Base-by-base conservation (phyloP, 2,888 invertebrate genomes). In the Watsonalla binaria region DNA sequence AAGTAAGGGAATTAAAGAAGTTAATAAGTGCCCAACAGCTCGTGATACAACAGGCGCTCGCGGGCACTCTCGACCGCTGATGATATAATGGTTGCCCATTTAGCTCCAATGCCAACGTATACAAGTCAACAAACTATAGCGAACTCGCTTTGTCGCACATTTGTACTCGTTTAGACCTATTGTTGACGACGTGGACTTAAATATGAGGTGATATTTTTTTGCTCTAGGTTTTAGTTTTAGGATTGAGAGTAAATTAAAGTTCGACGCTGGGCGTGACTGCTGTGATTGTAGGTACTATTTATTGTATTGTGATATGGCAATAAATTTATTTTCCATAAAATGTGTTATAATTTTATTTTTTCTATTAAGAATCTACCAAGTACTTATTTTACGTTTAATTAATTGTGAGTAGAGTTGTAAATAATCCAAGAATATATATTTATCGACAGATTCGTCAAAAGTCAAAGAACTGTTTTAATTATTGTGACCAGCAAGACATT, bases 1-100 rank as follows among this genome's bases (percentile, higher is more conserved):
- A 95, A 84, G 92, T 95, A 54, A 92, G 92, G 70, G 95, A 94
- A 80, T 86, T 94, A 74, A 94, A 94, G 84, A 92, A 90, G 70
- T 65, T 91, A 68, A 86, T 91, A 74, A 89, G 80, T 63, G 89
- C 87, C 9, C 91, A 91, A 68, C 91, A 91, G 82, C 80, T 89
- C 55, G 88, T 91, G 61, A 82, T 91, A 61, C 91, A 90, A 75
- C 90, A 90, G 69, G 85, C 91, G 59, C 73, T 90, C 70, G 78
- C 86, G 66, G 80, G 82, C 71, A 77, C 86, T 76, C 78, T 85
- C 78, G 89, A 89, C 70, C 84, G 82, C 79, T 89, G 88, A 88
- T 86, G 79, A 86, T 81, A 86, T 89, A 89, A 86, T 88, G 77
- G 81, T 68, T 72, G 68, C 64, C 61, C 85, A 80, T 82, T 89